These are phyloP conservation scores for Eulemur macaco DNA, from an alignment of 2,113 vertebrate species.

Conservation along the genomic window DNA sequence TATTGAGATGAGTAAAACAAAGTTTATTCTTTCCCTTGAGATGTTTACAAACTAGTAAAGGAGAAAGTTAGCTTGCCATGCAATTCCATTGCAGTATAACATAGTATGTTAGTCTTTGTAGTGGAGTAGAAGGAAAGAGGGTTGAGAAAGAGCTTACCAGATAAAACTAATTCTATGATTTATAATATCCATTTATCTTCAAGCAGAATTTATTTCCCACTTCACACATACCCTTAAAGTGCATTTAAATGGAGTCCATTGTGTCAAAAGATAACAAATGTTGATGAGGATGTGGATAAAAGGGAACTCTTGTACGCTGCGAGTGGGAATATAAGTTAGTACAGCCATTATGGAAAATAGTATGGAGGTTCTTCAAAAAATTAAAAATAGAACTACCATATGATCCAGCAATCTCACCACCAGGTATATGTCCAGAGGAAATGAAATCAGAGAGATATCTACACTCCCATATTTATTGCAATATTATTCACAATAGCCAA, in stretches of 20 bases:
- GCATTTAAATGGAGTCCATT: neutral
- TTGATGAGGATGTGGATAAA: neutral
- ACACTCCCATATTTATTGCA: neutral
- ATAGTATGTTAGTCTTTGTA: neutral
- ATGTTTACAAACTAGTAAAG: neutral
- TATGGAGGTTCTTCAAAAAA: neutral
- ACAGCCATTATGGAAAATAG: neutral
- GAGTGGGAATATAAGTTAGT: neutral
- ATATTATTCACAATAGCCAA: neutral
- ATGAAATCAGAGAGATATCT: neutral
- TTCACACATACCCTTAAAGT: neutral
- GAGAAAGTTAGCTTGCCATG: neutral
- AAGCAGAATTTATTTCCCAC: neutral
- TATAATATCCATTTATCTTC: neutral
- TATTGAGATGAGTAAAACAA: neutral
- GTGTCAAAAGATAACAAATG: neutral
- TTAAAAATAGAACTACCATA: neutral
- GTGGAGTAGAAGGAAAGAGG: neutral
- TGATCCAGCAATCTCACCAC: neutral
- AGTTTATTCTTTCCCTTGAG: neutral
- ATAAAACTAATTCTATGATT: neutral
- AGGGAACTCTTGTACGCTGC: neutral
- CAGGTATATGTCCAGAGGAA: neutral
- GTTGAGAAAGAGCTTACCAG: neutral
- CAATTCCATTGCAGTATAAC: neutral